A percentile compares a stretch with the other conserved stretches of the same genome.
Conservation (phyloP, 2,113 vertebrate species). For the Setophaga kirtlandii region DNA sequence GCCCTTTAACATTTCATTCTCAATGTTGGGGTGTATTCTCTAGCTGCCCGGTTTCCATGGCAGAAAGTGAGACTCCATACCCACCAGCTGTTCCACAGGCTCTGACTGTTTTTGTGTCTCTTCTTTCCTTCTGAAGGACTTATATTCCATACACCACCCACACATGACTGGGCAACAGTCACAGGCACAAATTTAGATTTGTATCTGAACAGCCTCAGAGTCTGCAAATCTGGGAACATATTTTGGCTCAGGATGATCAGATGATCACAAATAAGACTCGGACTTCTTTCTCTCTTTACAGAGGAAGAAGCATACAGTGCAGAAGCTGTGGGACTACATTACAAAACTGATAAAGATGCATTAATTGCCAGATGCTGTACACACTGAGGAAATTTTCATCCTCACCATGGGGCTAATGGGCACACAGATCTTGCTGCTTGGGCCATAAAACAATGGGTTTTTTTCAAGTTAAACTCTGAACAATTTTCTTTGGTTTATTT, state of each 20-base stretch:
- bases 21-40: background rate
- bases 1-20: background rate
- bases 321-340: background rate
- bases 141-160: background rate
- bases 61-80: background rate
- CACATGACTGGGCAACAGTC: background rate
- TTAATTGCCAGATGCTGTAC: background rate
- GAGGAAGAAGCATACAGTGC: background rate
- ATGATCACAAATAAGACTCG: background rate
- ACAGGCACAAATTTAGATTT: background rate
- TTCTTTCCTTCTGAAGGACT: background rate
- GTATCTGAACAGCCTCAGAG: background rate
- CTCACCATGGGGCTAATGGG: background rate
- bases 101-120: background rate
- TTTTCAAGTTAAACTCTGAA: background rate
- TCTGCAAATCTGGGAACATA: background rate
- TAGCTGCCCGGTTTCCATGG: background rate
- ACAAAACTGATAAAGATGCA: background rate
- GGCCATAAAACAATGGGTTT: background rate
- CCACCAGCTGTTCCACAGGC: background rate
- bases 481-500: background rate
- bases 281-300: background rate
- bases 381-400: background rate
- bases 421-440: background rate
- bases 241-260: background rate